Percentiles rank a stretch among this genome's conserved stretches.
Conservation (phyloP, 2,797 vertebrate species). For the Myotis pilosus region DNA sequence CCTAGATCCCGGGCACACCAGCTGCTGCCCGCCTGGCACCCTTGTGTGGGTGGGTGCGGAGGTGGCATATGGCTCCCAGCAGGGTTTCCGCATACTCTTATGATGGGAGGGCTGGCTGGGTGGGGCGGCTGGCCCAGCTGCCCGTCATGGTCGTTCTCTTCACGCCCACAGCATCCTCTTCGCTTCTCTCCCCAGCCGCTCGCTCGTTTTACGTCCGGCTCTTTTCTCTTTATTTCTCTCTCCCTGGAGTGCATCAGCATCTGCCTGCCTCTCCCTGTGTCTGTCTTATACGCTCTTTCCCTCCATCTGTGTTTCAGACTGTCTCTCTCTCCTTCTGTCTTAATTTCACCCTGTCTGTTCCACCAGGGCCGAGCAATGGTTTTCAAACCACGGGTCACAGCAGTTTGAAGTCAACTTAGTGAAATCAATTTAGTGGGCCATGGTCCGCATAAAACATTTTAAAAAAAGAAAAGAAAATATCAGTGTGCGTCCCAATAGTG, state of each 20-base stretch:
- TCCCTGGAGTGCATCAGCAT: too few species aligned
- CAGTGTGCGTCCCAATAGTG: background rate
- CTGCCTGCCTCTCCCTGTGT: background rate
- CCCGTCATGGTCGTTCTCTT: background rate
- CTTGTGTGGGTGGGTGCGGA: background rate
- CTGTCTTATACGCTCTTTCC: background rate
- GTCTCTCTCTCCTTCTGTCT: background rate
- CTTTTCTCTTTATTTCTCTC: background rate
- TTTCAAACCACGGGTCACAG: conserved; percentile 25
- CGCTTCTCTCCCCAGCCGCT: background rate
- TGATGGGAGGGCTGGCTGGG: background rate
- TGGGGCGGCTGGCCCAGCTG: background rate
- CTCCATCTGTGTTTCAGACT: background rate
- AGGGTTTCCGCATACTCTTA: background rate
- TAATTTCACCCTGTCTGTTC: background rate
- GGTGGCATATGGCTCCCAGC: conserved; percentile 44
- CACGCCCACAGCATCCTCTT: background rate
- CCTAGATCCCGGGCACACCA: conserved; percentile 23
- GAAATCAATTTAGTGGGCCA: background rate
- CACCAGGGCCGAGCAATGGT: background rate
- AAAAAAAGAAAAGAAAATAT: background rate
- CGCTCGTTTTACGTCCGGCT: background rate
- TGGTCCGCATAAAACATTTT: background rate
- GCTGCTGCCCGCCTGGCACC: conserved; percentile 47
- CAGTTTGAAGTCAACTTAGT: conserved; percentile 11